phyloP scores from a whole-genome alignment of 1,140 invertebrate genomes.

The Nasonia vitripennis region DNA sequence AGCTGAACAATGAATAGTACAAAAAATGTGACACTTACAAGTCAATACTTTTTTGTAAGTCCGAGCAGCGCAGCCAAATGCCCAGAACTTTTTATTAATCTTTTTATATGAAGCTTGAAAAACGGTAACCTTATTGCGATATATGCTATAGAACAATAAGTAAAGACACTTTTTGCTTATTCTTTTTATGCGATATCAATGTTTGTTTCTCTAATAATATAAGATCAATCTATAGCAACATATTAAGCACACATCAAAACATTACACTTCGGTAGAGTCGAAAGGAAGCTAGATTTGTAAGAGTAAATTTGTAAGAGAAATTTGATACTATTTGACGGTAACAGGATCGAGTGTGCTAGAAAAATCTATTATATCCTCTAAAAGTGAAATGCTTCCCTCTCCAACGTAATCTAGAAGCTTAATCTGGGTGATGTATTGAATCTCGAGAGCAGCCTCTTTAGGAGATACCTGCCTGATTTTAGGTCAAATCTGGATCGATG shows the following conservation, averaged over 20 bases:
- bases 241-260: background rate
- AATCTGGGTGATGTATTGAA: background rate
- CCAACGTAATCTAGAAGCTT: background rate
- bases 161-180: background rate
- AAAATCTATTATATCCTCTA: background rate
- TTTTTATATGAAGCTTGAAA: too few relatives aligned
- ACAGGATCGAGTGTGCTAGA: background rate
- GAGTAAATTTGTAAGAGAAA: background rate
- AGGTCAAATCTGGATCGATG: slow-evolving; percentile 10
- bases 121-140: too few relatives aligned
- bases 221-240: too few relatives aligned
- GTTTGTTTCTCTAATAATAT: background rate
- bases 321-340: background rate
- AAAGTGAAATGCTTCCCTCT: background rate
- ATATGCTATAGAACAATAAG: background rate
- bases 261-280: background rate
- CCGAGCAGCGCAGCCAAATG: background rate
- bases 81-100: background rate
- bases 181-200: background rate
- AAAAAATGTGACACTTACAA: background rate
- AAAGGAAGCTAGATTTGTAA: background rate
- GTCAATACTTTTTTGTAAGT: background rate
- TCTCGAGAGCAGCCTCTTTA: background rate
- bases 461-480: background rate
- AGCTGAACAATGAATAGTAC: too few relatives aligned